Evolutionary conservation across 2,888 invertebrate genomes (phyloP), one percentile per base, ranked within the genome.

Genomic region (Clitarchus hookeri): DNA sequence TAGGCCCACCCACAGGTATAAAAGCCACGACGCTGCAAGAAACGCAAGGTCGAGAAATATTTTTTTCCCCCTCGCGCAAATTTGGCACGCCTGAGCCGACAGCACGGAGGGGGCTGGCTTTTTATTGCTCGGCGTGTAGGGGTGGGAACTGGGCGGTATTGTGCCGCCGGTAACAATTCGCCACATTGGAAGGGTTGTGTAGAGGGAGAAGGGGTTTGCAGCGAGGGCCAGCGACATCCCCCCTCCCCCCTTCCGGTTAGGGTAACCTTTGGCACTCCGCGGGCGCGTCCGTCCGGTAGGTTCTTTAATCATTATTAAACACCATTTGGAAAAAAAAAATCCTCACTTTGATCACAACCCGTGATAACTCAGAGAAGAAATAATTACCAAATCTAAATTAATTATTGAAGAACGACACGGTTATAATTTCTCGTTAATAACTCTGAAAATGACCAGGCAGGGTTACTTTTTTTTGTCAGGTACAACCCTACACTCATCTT

Each of bases 131-230:
- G 48, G 48, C 23, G 11, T 11, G n/a, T 23, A 23, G 8, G 8
- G n/a, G 65, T 11, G 65, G 65, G 65, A 19, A n/a, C 8, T 16
- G 65, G 1, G 48, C 48, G 48, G 48, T 8, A 48, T 65, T 65
- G 65, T 65, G 65, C 23, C 65, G 65, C 65, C 65, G 65, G 65
- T 23, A 65, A 65, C 65, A 65, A 65, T 65, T 65, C 65, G 65
- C 23, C 65, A 19, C 65, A n/a, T 53, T 53, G 53, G 19, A 36
- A 36, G 36, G 36, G 2, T 36, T 36, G 36, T 36, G 4, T 36
- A 36, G 65, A 1, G n/a, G 65, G 65, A 6, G 23, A 23, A 8
- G 65, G 65, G 23, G 19, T 19, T 11, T 8, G 23, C 12, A 65
- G 1, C n/a, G 11, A 65, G 65, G 19, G 6, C 23, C 65, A n/a